Base-by-base conservation (phyloP, 2,113 vertebrate genomes). In the Setophaga kirtlandii region DNA sequence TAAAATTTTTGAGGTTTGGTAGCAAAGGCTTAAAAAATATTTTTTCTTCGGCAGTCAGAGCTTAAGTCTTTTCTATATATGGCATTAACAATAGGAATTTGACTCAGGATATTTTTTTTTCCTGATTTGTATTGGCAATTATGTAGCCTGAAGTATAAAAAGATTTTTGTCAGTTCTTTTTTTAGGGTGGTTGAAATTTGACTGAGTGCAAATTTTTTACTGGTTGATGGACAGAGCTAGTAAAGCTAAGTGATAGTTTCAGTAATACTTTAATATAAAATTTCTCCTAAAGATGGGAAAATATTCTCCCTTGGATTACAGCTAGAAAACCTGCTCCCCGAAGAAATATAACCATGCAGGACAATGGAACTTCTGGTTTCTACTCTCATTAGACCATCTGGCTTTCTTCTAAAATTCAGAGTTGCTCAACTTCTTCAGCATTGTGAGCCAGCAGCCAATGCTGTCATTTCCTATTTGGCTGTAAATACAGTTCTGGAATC, bases 391-490 rank as follows among this genome's bases (percentile, higher is more conserved):
- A 89, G 58, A 93, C 74, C 65, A 73, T 94, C 83, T 95, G 91
- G 77, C 77, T 94, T 93, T 89, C 91, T 76, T 96, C 84, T 94
- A 79, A 75, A 95, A 96, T 50, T 79, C 65, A 79, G 77, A 89
- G 49, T 96, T 96, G 87, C 89, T 96, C 73, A 96, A 93, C 69
- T 81, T 94, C 70, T 96, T 92, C 83, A 89, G 89, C 2, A 2
- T 21, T 25, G 39, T 41, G 60, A 96, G 86, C 95, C 94, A 95
- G 87, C 79, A 94, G 80, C 86, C 11, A 4, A 83, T 94, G 81
- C 73, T 91, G 93, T 95, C 86, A 97, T 95, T 95, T 97, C 96
- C 96, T 95, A 90, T 91, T 94, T 94, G 94, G 93, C 95, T 84
- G 89, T 92, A 94, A 97, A 93, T 68, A 75, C 27, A 81, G 56